phyloP scores from a whole-genome alignment of 2,797 vertebrate genomes.

The Paguma larvata region DNA sequence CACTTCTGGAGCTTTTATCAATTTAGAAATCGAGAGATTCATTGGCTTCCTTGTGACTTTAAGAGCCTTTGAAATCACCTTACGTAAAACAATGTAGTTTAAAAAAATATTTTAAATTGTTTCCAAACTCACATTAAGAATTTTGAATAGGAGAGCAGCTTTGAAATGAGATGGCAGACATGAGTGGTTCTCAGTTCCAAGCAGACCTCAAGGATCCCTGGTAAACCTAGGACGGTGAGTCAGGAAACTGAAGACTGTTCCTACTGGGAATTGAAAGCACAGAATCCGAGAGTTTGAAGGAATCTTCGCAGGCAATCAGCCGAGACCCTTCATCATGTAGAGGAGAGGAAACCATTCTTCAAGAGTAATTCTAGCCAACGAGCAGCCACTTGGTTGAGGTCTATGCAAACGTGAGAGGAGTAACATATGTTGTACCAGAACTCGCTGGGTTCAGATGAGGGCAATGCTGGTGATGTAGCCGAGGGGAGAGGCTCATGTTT shows the following conservation, averaged over 20 bases:
- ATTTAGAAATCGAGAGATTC: conserved; percentile 43
- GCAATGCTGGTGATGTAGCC: neutral
- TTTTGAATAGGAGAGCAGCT: neutral
- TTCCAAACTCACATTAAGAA: conserved; percentile 49
- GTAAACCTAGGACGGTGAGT: neutral
- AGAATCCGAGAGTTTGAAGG: neutral
- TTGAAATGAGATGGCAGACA: conserved; percentile 32
- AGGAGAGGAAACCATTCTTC: neutral
- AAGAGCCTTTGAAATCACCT: neutral
- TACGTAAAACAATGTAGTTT: neutral
- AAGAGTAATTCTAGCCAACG: neutral
- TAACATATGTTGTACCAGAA: neutral
- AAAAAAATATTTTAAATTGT: conserved; percentile 40
- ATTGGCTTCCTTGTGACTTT: neutral
- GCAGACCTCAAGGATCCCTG: neutral
- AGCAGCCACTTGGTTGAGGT: neutral
- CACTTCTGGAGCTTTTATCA: conserved; percentile 7
- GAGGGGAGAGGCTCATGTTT: neutral
- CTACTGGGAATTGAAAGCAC: neutral
- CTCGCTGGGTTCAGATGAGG: neutral
- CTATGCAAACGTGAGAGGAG: neutral
- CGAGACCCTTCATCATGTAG: neutral
- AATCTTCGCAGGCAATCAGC: neutral
- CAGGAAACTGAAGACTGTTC: neutral
- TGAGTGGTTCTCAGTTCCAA: neutral